phyloP scores from a whole-genome alignment of 2,113 vertebrate species.

The Thamnophis sirtalis region DNA sequence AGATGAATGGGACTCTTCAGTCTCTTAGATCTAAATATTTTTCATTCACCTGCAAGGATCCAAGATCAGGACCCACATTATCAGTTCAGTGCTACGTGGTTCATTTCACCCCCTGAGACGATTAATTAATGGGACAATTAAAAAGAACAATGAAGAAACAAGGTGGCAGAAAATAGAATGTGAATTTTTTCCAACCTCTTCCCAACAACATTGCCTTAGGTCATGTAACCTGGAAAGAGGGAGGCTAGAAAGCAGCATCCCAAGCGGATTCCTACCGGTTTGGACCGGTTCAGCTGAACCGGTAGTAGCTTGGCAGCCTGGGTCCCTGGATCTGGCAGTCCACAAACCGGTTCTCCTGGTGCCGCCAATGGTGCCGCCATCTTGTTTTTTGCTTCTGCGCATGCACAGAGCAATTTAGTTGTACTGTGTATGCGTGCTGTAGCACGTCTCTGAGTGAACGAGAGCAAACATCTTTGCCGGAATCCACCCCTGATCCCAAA shows the following conservation, averaged over 20 bases:
- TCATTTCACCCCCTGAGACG: not conserved
- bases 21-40: not conserved
- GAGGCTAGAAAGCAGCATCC: not conserved
- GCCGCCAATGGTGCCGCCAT: no score
- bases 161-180: not conserved
- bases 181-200: not conserved
- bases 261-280: not conserved
- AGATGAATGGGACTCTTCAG: not conserved
- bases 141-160: not conserved
- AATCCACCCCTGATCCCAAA: not conserved
- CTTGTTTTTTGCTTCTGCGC: no score
- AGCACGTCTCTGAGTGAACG: no score
- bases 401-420: no score
- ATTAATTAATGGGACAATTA: not conserved
- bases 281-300: no score
- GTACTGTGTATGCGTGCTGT: no score
- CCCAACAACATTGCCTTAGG: not conserved
- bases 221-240: not conserved
- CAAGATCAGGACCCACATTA: not conserved
- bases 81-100: not conserved
- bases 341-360: no score
- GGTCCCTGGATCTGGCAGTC: no score
- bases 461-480: no score
- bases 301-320: no score
- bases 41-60: not conserved